Base-by-base conservation (phyloP, 2,113 vertebrate genomes). In the Saccopteryx leptura region DNA sequence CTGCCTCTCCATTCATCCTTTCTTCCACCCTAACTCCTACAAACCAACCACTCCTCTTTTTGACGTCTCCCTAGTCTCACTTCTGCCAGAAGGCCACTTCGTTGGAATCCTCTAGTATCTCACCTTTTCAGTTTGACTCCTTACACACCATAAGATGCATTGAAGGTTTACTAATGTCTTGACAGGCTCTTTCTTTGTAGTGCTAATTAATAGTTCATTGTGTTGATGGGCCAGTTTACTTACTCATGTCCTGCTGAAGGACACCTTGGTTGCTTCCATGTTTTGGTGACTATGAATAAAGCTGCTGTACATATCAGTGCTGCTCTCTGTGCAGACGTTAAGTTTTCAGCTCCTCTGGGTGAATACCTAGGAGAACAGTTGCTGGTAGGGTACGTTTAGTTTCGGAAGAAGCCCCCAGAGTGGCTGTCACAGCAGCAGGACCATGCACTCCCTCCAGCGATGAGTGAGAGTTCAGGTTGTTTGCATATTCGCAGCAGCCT, bases 381-480 rank as follows among this genome's bases (percentile, higher is more conserved):
- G 10, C 26, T n/a, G 12, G 7, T 52, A 31, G 46, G 61, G 9
- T n/a, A 18, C 48, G 19, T 82, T 74, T 31, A 33, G 2, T n/a
- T 91, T 68, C 66, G 11, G 56, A 69, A 84, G 46, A 56, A 74
- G 6, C 9, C 5, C 0, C 23, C 9, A 26, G 26, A 1, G 21
- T 50, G 7, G 50, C 23, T 85, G 39, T 17, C 31, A 24, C 24
- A 46, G n/a, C 54, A 48, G 2, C 19, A 33, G 7, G 0, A 24
- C 13, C 8, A 33, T 80, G 5, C 26, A 23, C 33, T 65, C 4
- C 10, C 24, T 7, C 0, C 3, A 14, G 8, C 19, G 56, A 2
- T 24, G 23, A 18, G 1, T 10, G 24, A 7, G 3, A 58, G 33
- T 13, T 2, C 11, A 0, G 5, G 15, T n/a, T 4, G 0, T 2